Percentiles rank a stretch among this genome's conserved stretches.
Evolutionary conservation across 1,140 invertebrate species (phyloP).

Genomic region (Arctopsyche grandis): DNA sequence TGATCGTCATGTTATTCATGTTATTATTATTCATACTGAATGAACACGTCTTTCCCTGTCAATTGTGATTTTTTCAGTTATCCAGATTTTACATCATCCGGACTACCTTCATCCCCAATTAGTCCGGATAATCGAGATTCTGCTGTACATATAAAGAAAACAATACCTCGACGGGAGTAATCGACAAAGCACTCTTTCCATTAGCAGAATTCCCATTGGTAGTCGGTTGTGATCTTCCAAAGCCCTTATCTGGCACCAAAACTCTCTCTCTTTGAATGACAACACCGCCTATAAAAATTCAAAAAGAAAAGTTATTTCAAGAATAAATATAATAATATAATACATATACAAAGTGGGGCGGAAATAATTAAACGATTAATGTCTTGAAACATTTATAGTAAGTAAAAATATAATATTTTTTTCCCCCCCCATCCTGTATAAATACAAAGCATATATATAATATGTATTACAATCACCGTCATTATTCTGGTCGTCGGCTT

Average conservation of each 20-base stretch:
- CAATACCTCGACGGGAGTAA: neutral
- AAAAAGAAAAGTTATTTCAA: constrained; percentile 6
- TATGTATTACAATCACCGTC: neutral
- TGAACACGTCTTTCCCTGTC: too few relatives aligned
- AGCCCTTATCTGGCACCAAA: constrained; percentile 41
- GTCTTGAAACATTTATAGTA: neutral
- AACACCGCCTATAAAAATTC: constrained; percentile 36
- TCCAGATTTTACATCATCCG: too few relatives aligned
- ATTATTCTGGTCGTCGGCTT: constrained; percentile 18
- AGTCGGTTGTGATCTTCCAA: constrained; percentile 37
- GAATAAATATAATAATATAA: neutral
- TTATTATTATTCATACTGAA: too few relatives aligned
- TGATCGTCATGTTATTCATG: too few relatives aligned
- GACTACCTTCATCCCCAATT: too few relatives aligned
- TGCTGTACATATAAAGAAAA: neutral
- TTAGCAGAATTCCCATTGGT: constrained; percentile 40
- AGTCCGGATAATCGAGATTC: too few relatives aligned
- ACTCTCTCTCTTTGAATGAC: constrained; percentile 50
- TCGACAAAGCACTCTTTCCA: neutral
- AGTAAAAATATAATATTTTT: too few relatives aligned
- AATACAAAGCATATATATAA: too few relatives aligned
- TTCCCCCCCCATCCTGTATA: too few relatives aligned
- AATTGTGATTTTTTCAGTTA: too few relatives aligned
- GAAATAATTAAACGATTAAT: too few relatives aligned
- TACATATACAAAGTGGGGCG: neutral